Conservation (phyloP, 2,797 vertebrate genomes). For the Lagocephalus sceleratus region DNA sequence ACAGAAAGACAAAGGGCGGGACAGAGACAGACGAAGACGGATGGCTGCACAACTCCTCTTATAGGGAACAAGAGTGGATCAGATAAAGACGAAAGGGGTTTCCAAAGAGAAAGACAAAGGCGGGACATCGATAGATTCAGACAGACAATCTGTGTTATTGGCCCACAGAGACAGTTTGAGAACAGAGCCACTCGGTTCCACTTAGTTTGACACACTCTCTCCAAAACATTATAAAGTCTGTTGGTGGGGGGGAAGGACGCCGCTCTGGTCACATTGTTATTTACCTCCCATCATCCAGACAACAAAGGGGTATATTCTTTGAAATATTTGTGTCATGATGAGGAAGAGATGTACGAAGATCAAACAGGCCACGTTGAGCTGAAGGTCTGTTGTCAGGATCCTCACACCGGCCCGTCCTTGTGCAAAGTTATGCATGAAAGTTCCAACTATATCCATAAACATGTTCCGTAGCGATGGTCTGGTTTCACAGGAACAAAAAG, state of each 20-base stretch:
- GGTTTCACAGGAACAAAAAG: too few relatives aligned
- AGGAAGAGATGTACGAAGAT: too few relatives aligned
- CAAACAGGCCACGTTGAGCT: too few relatives aligned
- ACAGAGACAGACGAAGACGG: constrained; percentile 34
- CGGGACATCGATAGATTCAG: constrained; percentile 28
- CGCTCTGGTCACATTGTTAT: too few relatives aligned
- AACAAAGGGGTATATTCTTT: too few relatives aligned
- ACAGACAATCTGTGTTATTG: constrained; percentile 38
- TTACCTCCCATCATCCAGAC: too few relatives aligned
- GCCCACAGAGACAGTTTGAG: constrained; percentile 39
- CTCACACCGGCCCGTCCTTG: too few relatives aligned
- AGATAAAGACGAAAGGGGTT: constrained; percentile 44
- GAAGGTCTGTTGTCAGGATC: too few relatives aligned
- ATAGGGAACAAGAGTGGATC: constrained; percentile 37
- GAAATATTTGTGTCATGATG: too few relatives aligned
- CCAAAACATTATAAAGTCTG: constrained; percentile 27
- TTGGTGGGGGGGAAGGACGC: neutral
- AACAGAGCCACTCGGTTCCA: constrained; percentile 28
- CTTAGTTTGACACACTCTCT: constrained; percentile 26
- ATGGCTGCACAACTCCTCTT: constrained; percentile 43
- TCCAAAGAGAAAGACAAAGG: constrained; percentile 18
- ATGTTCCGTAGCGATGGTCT: too few relatives aligned
- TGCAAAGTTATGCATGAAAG: too few relatives aligned
- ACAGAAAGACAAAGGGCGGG: constrained; percentile 26
- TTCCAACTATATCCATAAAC: too few relatives aligned